Percentiles rank a stretch among this genome's conserved stretches.
These are phyloP conservation scores for Eulemur mongoz DNA, from an alignment of 2,797 vertebrate genomes.

Conservation along the genomic window DNA sequence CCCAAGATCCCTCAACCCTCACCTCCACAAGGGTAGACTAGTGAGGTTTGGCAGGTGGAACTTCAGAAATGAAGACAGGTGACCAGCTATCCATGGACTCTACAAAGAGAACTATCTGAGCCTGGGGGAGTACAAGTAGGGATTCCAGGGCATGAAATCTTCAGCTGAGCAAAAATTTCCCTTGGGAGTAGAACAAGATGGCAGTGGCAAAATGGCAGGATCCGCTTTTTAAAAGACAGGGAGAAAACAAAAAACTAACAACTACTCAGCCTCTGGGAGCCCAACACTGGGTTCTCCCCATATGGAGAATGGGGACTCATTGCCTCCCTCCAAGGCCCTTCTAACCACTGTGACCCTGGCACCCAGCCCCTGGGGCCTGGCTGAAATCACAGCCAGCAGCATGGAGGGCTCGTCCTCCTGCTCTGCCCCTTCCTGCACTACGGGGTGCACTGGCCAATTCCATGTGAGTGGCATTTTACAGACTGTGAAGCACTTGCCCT, in stretches of 20 bases:
- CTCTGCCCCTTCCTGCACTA: not conserved
- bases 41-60: not conserved
- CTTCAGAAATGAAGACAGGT: not conserved
- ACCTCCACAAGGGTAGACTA: not conserved
- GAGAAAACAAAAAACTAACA: not conserved
- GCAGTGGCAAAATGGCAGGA: not conserved
- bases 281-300: accelerated
- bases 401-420: not conserved
- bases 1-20: not conserved
- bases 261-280: not conserved
- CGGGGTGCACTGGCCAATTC: no score
- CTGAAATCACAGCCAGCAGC: not conserved
- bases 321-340: not conserved
- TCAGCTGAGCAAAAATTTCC: not conserved
- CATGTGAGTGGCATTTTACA: not conserved
- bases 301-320: not conserved
- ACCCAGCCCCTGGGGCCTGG: not conserved
- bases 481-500: not conserved
- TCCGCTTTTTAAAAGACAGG: not conserved
- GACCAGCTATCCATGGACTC: not conserved
- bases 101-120: not conserved
- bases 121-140: not conserved
- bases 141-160: not conserved
- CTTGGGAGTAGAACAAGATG: not conserved
- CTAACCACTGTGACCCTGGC: not conserved